Conservation (phyloP, 2,888 invertebrate genomes). For the Polyommatus iphigenia region DNA sequence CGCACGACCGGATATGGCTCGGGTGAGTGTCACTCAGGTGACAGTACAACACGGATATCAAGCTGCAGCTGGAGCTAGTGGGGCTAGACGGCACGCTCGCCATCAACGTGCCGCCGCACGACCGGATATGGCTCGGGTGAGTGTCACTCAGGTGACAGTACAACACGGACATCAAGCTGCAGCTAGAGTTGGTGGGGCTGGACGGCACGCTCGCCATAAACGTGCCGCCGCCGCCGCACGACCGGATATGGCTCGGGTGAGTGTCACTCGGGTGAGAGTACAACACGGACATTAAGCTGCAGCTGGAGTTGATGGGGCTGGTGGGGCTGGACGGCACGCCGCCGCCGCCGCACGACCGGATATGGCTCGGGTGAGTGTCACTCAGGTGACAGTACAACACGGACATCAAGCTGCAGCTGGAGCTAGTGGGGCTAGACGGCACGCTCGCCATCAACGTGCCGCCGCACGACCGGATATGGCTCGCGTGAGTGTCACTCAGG, state of each 20-base stretch:
- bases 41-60: slow-evolving; percentile 86
- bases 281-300: slow-evolving; percentile 91
- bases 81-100: slow-evolving; percentile 88
- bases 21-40: slow-evolving; percentile 68
- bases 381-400: no score
- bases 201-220: slow-evolving; percentile 90
- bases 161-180: slow-evolving; percentile 91
- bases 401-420: slow-evolving; percentile 91
- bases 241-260: slow-evolving; percentile 93
- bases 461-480: slow-evolving; percentile 95
- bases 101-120: slow-evolving; percentile 92
- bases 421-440: slow-evolving; percentile 81
- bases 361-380: slow-evolving; percentile 90
- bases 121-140: slow-evolving; percentile 93
- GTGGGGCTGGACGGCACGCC: slow-evolving; percentile 90
- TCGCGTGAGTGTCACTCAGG: slow-evolving; percentile 76
- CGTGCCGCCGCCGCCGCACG: slow-evolving; percentile 93
- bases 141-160: neutral
- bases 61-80: slow-evolving; percentile 91
- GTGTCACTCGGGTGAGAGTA: neutral
- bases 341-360: slow-evolving; percentile 92
- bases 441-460: slow-evolving; percentile 74
- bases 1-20: slow-evolving; percentile 94
- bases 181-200: slow-evolving; percentile 89
- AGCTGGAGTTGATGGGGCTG: slow-evolving; percentile 85